Evolutionary conservation across 2,888 invertebrate genomes (phyloP).

Genomic region (Ophion slaviceki): DNA sequence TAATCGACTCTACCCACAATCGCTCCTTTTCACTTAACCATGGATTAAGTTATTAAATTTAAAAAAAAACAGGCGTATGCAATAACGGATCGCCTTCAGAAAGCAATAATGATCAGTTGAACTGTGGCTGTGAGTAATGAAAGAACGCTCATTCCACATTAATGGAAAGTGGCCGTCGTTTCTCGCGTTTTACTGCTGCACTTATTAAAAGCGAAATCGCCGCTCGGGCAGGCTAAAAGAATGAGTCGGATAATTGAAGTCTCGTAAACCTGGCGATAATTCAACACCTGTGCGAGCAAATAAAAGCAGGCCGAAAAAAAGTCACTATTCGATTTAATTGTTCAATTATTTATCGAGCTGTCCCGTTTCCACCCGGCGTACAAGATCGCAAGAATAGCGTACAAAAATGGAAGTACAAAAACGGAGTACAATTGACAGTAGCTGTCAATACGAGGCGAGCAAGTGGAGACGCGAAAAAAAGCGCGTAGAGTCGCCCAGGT

Average conservation of each 20-base stretch:
- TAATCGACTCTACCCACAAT: too few relatives aligned
- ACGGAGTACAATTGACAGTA: too few relatives aligned
- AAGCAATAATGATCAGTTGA: too few relatives aligned
- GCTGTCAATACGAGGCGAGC: too few relatives aligned
- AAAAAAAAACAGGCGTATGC: too few relatives aligned
- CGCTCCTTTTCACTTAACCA: too few relatives aligned
- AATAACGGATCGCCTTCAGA: background rate
- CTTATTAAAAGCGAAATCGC: conserved; percentile 42
- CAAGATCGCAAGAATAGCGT: too few relatives aligned
- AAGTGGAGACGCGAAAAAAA: background rate
- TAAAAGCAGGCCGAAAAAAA: background rate
- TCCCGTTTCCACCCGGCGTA: too few relatives aligned
- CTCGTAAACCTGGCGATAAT: background rate
- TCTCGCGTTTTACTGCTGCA: conserved; percentile 10
- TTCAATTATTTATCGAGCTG: background rate
- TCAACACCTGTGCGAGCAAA: background rate
- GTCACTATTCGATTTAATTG: background rate
- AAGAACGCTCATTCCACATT: background rate
- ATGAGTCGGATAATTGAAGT: background rate
- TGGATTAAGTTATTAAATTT: too few relatives aligned
- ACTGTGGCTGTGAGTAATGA: background rate
- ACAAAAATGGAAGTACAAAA: too few relatives aligned
- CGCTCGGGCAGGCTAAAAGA: background rate
- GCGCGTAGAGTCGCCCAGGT: background rate
- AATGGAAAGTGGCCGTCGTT: background rate